Percentiles rank a stretch among this genome's conserved stretches.
These are phyloP conservation scores for Lepidotrigona ventralis DNA, from an alignment of 1,140 invertebrate genomes.

Conservation along the genomic window DNA sequence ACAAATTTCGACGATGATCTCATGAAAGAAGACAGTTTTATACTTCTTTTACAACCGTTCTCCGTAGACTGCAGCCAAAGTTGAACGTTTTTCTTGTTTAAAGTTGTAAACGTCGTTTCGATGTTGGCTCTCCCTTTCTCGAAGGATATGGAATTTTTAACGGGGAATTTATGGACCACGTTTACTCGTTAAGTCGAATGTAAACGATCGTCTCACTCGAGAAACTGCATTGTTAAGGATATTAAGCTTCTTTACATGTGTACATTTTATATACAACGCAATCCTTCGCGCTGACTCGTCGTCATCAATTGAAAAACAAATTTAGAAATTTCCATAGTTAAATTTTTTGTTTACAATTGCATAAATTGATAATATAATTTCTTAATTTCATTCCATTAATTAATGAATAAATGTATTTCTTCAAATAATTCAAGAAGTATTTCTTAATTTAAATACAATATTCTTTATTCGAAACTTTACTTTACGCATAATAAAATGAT, in stretches of 20 bases:
- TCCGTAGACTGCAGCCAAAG: background rate
- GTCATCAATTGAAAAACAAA: no score
- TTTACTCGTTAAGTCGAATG: slow-evolving; percentile 11
- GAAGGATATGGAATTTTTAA: slow-evolving; percentile 1
- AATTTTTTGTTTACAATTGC: no score
- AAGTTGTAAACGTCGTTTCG: background rate
- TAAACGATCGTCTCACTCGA: background rate
- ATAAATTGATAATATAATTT: no score
- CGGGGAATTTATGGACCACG: background rate
- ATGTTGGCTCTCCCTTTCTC: background rate
- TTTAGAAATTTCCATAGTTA: no score
- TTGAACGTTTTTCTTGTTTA: background rate
- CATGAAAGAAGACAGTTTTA: background rate
- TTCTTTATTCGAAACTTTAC: no score
- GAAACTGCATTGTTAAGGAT: background rate
- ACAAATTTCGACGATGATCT: background rate
- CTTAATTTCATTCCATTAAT: no score
- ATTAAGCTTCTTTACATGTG: background rate
- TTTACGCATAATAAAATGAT: no score
- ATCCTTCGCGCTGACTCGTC: no score
- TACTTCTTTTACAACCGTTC: background rate
- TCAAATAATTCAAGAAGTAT: no score
- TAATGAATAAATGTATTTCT: no score
- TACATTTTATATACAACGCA: background rate
- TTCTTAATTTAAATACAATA: no score